Conservation (phyloP, 1,140 invertebrate species). For the Oedothorax gibbosus region DNA sequence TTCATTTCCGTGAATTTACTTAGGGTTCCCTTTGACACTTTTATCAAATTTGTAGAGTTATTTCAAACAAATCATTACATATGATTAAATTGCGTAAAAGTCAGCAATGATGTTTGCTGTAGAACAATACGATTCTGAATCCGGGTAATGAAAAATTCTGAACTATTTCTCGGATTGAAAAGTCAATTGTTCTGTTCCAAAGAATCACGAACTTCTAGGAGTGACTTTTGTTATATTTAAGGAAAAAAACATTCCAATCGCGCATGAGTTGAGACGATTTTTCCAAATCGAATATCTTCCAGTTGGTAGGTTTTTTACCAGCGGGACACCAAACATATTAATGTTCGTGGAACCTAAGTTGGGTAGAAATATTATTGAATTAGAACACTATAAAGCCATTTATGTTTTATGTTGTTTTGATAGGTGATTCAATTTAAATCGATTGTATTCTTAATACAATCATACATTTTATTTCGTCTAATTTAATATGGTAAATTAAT, state of each 20-base stretch:
- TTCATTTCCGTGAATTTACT: too few relatives aligned
- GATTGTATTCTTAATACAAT: background rate
- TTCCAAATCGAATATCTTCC: conserved; percentile 40
- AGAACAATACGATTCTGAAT: background rate
- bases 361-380: conserved; percentile 32
- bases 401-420: conserved; percentile 23
- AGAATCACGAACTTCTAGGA: background rate
- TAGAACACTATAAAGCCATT: conserved; percentile 31
- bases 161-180: conserved; percentile 10
- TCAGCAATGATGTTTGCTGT: background rate
- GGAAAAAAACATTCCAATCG: conserved; percentile 21
- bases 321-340: conserved; percentile 17
- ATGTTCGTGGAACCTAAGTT: conserved; percentile 10
- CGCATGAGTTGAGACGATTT: conserved; percentile 24
- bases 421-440: background rate
- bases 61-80: too few relatives aligned
- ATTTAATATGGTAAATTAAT: too few relatives aligned
- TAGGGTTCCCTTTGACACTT: too few relatives aligned
- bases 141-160: conserved; percentile 22
- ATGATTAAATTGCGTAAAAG: background rate
- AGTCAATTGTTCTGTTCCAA: conserved; percentile 18
- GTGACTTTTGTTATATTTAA: conserved; percentile 3
- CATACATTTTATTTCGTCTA: too few relatives aligned
- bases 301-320: conserved; percentile 9
- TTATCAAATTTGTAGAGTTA: too few relatives aligned